Evolutionary conservation across 1,140 invertebrate genomes (phyloP), one percentile per base, ranked within the genome.

Genomic region (Leptinotarsa undecemlineata): DNA sequence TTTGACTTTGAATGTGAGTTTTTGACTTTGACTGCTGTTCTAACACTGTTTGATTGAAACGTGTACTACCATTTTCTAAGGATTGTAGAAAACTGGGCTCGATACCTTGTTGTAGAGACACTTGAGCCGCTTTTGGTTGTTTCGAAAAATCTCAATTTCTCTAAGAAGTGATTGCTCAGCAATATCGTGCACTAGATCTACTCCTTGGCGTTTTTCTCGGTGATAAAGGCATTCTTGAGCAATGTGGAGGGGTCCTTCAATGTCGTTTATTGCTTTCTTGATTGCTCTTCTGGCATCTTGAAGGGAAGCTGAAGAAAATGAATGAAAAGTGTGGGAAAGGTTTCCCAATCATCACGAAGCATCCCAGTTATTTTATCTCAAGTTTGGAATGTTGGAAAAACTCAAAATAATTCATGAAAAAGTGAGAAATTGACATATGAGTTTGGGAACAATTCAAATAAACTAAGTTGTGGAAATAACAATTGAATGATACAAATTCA

Each of bases 191-290:
- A 95, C 93, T 81, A 94, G 88, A 83, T 96, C 94, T 79, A 91
- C 86, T 69, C 93, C 94, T 86, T 94, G 91, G 75, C 95, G 88
- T 73, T 93, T 93, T 88, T 97, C 95, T 72, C 96, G 88, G 82
- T 96, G 92, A 85, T 97, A 96, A 19, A 98, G 87, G 84, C 95
- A 97, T 84, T 98, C 96, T 86, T 97, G 95, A 17, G 94, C 93
- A 68, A 97, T 94, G 78, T 96, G 94, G 51, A 97, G 85, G 0
- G 96, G 96, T 17, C 93, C 93, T 82, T 96, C 94, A 68, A 95
- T 92, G 82, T 97, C 96, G 66, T 91, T 89, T 57, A 96, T 87
- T 17, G 95, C 94, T 82, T 96, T 93, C 84, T 96, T 94, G 70
- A 97, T 85, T 62, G 91, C 89, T 62, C 92, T 86, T 66, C 92